Evolutionary conservation across 2,113 vertebrate species (phyloP), one percentile per base, ranked within the genome.

Genomic region (Jaculus jaculus): DNA sequence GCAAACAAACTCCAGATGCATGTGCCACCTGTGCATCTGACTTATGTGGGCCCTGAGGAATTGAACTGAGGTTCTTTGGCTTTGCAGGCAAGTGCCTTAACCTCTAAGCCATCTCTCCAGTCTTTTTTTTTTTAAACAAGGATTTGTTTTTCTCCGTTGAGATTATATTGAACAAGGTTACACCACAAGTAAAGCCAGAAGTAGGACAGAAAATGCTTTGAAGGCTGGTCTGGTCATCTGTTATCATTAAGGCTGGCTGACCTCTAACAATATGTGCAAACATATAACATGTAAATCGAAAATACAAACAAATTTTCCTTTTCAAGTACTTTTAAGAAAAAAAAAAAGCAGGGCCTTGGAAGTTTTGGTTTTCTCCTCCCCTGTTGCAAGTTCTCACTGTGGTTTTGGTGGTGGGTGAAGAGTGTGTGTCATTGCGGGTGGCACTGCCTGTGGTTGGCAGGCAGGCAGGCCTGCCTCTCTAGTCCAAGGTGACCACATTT

Each of bases 241-340:
- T 98, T 98, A 98, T 99, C 98, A 98, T 98, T 98, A 98, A 98
- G 98, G 98, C 98, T 98, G 98, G 98, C 97, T 96, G 98, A 98
- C 98, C 98, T 98, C 93, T 98, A 99, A 99, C 98, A 99, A 99
- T 99, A 99, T 99, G 98, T 99, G 99, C 99, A 99, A 99, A 99
- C 99, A 99, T 99, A 99, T 99, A 99, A 99, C 99, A 99, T 99
- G 99, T 99, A 99, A 99, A 99, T 99, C 99, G 99, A 98, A 99
- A 99, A 99, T 99, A 99, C 99, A 99, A 99, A 99, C 98, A 98
- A 99, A 99, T 99, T 98, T 98, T 99, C 98, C 98, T 98, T 98
- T 99, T 96, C 98, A 99, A 98, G 98, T 98, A 98, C 97, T 98
- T 98, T 98, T 98, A 98, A 98, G 98, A 98, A 98, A 98, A 97